Evolutionary conservation across 2,888 invertebrate genomes (phyloP).

Genomic region (Drosophila cracens): DNA sequence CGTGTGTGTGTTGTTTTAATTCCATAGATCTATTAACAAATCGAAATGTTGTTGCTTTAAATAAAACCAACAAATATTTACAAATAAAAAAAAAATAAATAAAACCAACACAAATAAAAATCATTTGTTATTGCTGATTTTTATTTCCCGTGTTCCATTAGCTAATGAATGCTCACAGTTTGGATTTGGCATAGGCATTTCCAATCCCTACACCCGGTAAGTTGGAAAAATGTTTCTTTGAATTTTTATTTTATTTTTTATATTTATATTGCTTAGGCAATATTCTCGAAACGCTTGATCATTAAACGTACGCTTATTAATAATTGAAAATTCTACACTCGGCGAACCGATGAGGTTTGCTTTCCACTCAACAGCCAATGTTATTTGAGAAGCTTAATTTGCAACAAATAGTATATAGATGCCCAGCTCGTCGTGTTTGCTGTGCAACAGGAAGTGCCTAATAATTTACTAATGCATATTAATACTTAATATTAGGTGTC

Average conservation of each 20-base stretch:
- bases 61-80: constrained; percentile 52
- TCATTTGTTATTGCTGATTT: constrained; percentile 32
- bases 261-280: background rate
- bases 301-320: constrained; percentile 8
- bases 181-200: constrained; percentile 3
- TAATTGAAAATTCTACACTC: constrained; percentile 2
- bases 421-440: background rate
- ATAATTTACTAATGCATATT: constrained; percentile 25
- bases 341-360: constrained; percentile 9
- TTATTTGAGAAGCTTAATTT: constrained; percentile 46
- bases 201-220: constrained; percentile 7
- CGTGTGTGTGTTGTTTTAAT: constrained; percentile 9
- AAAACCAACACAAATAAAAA: constrained; percentile 32
- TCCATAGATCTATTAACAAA: constrained; percentile 14
- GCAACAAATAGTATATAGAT: constrained; percentile 2
- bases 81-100: constrained; percentile 11
- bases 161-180: background rate
- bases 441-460: constrained; percentile 39
- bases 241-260: background rate
- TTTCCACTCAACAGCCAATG: constrained; percentile 36
- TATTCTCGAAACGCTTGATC: background rate
- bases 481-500: constrained; percentile 27
- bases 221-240: background rate
- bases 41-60: constrained; percentile 15
- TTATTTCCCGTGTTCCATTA: background rate